Conservation (phyloP, 1,140 invertebrate species). For the Coboldia fuscipes region DNA sequence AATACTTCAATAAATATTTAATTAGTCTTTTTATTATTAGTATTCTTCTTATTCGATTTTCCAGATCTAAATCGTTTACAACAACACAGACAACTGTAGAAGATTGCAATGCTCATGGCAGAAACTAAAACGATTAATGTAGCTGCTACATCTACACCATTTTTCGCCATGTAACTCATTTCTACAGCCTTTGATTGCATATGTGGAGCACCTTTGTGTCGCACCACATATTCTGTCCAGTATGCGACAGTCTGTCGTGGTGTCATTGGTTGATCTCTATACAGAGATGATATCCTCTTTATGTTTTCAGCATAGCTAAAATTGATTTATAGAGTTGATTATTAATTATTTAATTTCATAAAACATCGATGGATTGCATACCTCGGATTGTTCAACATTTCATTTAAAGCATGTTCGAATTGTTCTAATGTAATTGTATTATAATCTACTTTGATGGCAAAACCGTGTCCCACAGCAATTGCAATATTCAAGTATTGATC, state of each 20-base stretch:
- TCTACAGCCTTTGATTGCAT: constrained; percentile 19
- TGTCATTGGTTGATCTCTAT: constrained; percentile 14
- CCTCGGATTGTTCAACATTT: constrained; percentile 6
- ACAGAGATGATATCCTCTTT: constrained; percentile 11
- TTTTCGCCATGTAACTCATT: constrained; percentile 10
- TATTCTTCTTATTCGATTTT: no score
- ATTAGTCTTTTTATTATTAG: no score
- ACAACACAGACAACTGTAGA: no score
- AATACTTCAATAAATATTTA: no score
- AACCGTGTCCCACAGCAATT: constrained; percentile 38
- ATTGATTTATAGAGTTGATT: no score
- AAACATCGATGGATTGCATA: no score
- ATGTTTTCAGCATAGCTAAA: constrained; percentile 11
- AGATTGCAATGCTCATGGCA: no score
- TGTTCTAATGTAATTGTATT: constrained; percentile 8
- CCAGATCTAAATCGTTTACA: no score
- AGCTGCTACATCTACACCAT: constrained; percentile 12
- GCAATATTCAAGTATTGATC: no score
- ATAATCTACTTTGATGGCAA: constrained; percentile 19
- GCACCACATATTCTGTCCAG: constrained; percentile 19
- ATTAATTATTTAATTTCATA: no score
- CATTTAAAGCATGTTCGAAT: constrained; percentile 6
- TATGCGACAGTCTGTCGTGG: constrained; percentile 12
- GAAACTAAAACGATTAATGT: no score
- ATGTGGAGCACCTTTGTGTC: constrained; percentile 23